phyloP scores from a whole-genome alignment of 2,888 invertebrate genomes.

The Cerastis rubricosa region DNA sequence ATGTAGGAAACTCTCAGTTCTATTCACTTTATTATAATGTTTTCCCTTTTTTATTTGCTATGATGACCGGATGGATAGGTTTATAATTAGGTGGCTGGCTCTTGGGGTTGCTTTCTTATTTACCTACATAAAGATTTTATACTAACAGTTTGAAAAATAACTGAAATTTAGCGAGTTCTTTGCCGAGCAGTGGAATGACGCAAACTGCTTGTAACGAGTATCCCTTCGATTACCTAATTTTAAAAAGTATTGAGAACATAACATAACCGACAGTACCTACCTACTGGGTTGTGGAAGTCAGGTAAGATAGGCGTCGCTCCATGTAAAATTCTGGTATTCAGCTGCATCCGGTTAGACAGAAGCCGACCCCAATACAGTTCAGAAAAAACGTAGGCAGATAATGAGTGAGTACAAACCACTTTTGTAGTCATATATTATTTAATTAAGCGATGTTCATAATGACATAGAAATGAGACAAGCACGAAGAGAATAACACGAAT shows the following conservation, averaged over 20 bases:
- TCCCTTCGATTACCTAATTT: background rate
- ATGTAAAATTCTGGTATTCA: background rate
- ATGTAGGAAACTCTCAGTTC: slow-evolving; percentile 68
- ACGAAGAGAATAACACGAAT: slow-evolving; percentile 6
- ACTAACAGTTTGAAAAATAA: background rate
- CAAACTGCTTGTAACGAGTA: background rate
- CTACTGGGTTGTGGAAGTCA: background rate
- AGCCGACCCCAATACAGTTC: background rate
- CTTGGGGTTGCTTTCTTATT: slow-evolving; percentile 3
- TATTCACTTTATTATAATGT: slow-evolving; percentile 76
- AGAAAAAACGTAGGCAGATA: background rate
- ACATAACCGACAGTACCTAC: background rate
- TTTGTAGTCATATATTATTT: background rate
- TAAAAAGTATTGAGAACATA: background rate
- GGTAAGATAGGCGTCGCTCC: background rate
- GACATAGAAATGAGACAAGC: background rate
- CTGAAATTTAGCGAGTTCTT: background rate
- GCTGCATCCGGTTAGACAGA: background rate
- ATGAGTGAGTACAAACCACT: background rate
- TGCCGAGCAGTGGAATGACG: background rate
- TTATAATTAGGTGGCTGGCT: slow-evolving; percentile 23
- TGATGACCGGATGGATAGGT: slow-evolving; percentile 45
- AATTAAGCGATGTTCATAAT: slow-evolving; percentile 10
- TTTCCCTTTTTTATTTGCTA: slow-evolving; percentile 66
- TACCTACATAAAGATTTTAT: background rate